phyloP scores from a whole-genome alignment of 1,140 invertebrate species.

The Rhopalosiphum maidis region DNA sequence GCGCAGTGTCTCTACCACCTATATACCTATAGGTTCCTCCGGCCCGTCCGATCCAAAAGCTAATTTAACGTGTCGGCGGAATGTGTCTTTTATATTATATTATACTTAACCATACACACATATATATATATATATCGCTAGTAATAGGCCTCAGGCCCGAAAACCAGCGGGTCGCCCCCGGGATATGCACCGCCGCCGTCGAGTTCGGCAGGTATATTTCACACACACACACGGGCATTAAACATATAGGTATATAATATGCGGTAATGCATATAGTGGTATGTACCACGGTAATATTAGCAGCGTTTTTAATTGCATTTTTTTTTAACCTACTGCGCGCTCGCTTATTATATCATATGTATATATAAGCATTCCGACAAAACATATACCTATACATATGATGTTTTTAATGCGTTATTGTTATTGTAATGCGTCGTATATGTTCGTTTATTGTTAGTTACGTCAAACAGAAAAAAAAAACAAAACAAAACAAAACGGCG shows the following conservation, averaged over 20 bases:
- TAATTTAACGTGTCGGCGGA: constrained; percentile 37
- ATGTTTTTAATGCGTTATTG: background rate
- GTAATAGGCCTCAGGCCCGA: background rate
- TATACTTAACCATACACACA: background rate
- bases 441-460: constrained; percentile 1
- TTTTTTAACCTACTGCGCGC: background rate
- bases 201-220: background rate
- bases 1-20: too few relatives aligned
- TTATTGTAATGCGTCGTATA: background rate
- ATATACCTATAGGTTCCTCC: background rate
- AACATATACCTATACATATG: background rate
- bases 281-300: background rate
- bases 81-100: constrained; percentile 25
- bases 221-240: background rate
- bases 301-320: constrained; percentile 27
- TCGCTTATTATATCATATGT: background rate
- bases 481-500: background rate
- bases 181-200: background rate
- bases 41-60: constrained; percentile 8
- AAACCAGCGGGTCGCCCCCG: background rate
- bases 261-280: background rate
- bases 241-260: background rate
- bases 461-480: background rate
- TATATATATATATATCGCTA: background rate
- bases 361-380: background rate